Evolutionary conservation across 2,113 vertebrate species (phyloP).

Genomic region (Eleginops maclovinus): DNA sequence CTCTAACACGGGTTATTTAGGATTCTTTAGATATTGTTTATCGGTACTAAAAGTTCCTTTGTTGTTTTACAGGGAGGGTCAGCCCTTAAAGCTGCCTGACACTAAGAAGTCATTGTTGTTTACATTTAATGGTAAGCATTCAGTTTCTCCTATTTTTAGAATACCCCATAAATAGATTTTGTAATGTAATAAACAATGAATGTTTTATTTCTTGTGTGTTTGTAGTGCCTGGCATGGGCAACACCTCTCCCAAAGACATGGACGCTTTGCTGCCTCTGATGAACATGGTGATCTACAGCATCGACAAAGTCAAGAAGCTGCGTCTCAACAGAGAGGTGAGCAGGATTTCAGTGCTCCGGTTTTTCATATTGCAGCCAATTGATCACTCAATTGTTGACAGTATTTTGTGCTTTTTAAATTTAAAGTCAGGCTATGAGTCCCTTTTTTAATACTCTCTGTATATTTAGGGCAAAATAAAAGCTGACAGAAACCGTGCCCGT

Average conservation of each 20-base stretch:
- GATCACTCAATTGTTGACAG: background rate
- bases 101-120: conserved; percentile 98
- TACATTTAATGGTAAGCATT: conserved; percentile 97
- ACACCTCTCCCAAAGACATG: conserved; percentile 99
- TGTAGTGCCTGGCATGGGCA: conserved; percentile 97
- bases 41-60: conserved; percentile 1
- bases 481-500: conserved; percentile 94
- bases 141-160: background rate
- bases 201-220: conserved; percentile 9
- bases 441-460: background rate
- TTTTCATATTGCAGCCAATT: background rate
- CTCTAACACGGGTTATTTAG: background rate
- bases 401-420: background rate
- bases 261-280: conserved; percentile 95
- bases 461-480: conserved; percentile 94
- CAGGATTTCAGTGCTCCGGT: background rate
- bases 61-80: conserved; percentile 91
- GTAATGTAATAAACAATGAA: background rate
- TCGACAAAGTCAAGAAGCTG: conserved; percentile 98
- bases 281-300: conserved; percentile 99
- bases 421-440: background rate
- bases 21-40: background rate
- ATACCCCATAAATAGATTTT: background rate
- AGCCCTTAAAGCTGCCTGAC: conserved; percentile 98
- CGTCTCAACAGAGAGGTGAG: conserved; percentile 97